Conservation (phyloP, 2,797 vertebrate species). For the Myripristis jacobus region DNA sequence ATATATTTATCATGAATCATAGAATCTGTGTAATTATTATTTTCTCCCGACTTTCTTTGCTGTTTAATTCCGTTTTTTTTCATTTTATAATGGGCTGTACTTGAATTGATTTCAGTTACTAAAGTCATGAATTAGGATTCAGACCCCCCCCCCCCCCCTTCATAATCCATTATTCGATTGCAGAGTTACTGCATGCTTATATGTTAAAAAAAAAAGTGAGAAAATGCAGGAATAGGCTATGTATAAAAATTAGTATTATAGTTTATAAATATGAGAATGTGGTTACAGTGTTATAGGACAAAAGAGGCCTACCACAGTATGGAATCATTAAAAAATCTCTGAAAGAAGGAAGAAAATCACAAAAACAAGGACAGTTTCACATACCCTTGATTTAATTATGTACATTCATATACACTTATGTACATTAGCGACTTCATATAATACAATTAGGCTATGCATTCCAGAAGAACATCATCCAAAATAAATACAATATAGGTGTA, state of each 20-base stretch:
- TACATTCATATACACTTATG: constrained; percentile 85
- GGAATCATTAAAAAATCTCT: not conserved
- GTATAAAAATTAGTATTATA: not conserved
- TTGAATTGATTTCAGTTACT: not conserved
- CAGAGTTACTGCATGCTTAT: not conserved
- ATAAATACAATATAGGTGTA: constrained; percentile 59
- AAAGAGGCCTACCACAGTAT: not conserved
- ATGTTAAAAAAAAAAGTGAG: not conserved
- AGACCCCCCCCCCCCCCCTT: not conserved
- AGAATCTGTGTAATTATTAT: not conserved
- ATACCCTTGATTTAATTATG: constrained; percentile 83
- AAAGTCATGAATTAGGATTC: not conserved
- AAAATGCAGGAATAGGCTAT: not conserved
- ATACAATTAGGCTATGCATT: constrained; percentile 83
- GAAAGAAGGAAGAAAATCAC: constrained; percentile 40
- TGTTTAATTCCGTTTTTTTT: not conserved
- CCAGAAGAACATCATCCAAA: constrained; percentile 77
- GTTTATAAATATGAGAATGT: not conserved
- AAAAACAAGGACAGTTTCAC: constrained; percentile 48
- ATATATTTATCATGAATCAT: not conserved
- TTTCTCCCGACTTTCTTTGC: not conserved
- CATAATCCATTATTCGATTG: not conserved
- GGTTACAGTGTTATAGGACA: not conserved
- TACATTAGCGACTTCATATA: constrained; percentile 75
- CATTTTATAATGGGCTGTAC: not conserved